Evolutionary conservation across 2,888 invertebrate genomes (phyloP).

Genomic region (Cyrtodaria siliqua): DNA sequence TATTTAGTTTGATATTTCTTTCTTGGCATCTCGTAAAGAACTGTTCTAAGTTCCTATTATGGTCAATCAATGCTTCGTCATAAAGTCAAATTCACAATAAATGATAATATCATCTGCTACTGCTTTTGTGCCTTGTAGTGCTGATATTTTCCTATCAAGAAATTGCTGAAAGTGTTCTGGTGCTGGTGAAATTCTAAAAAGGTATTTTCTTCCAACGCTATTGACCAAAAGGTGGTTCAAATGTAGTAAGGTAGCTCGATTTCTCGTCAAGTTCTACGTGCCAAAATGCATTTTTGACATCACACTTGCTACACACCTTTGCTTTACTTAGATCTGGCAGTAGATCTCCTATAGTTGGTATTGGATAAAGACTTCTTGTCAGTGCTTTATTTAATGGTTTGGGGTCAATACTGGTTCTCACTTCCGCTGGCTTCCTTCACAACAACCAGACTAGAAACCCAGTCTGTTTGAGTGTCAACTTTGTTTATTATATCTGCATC

Average conservation of each 20-base stretch:
- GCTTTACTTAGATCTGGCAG: conserved; percentile 20
- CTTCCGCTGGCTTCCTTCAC: conserved; percentile 28
- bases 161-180: conserved; percentile 61
- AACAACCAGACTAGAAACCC: conserved; percentile 55
- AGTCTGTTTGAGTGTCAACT: conserved; percentile 43
- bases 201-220: conserved; percentile 63
- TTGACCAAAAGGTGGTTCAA: conserved; percentile 61
- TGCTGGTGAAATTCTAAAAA: conserved; percentile 59
- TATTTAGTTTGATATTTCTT: conserved; percentile 57
- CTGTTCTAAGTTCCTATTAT: conserved; percentile 43
- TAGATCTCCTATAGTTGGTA: conserved; percentile 21
- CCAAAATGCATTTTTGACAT: conserved; percentile 58
- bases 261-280: conserved; percentile 61
- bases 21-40: conserved; percentile 38
- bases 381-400: conserved; percentile 47
- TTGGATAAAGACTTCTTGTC: conserved; percentile 24
- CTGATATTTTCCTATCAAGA: conserved; percentile 36
- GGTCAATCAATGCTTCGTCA: conserved; percentile 38
- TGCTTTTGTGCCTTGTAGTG: conserved; percentile 40
- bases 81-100: conserved; percentile 36
- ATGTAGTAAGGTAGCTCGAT: conserved; percentile 56
- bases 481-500: conserved; percentile 20
- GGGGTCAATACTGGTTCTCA: conserved; percentile 52
- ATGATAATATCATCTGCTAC: conserved; percentile 64
- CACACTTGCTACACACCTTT: conserved; percentile 26